A percentile compares a stretch with the other conserved stretches of the same genome.
These are phyloP conservation scores for Orchesella flavescens DNA, from an alignment of 2,888 invertebrate genomes.

Conservation along the genomic window DNA sequence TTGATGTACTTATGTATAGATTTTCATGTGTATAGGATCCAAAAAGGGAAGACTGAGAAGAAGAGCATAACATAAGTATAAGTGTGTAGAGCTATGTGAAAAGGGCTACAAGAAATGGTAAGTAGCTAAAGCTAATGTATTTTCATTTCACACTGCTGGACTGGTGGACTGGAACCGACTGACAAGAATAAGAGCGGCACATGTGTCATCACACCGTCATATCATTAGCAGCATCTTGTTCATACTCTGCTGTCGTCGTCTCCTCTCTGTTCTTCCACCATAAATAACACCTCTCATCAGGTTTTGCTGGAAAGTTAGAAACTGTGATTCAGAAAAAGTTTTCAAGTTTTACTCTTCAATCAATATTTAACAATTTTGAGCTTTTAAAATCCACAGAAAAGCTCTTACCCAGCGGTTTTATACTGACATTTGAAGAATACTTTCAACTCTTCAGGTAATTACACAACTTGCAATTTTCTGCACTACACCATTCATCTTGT, in stretches of 20 bases:
- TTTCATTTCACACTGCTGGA: background rate
- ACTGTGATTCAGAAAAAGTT: background rate
- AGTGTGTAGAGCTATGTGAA: background rate
- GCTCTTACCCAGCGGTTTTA: no score
- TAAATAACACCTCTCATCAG: no score
- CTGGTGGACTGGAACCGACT: slow-evolving; percentile 2
- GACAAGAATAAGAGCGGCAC: slow-evolving; percentile 12
- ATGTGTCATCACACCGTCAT: slow-evolving; percentile 6
- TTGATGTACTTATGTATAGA: background rate
- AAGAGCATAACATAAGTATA: background rate
- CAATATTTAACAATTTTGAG: no score
- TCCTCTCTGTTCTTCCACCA: background rate
- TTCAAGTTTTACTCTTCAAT: background rate
- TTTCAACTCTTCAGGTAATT: no score
- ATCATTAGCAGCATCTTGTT: slow-evolving; percentile 3
- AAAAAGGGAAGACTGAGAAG: background rate
- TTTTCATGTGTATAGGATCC: background rate
- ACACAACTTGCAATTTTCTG: no score
- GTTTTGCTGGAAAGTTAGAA: background rate
- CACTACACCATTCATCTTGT: no score
- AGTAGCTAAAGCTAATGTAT: background rate
- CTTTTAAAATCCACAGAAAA: no score
- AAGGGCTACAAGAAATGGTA: background rate
- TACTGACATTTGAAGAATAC: no score
- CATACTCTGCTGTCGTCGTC: background rate